Conservation (phyloP, 2,888 invertebrate species). For the Chrysolina haemoptera region DNA sequence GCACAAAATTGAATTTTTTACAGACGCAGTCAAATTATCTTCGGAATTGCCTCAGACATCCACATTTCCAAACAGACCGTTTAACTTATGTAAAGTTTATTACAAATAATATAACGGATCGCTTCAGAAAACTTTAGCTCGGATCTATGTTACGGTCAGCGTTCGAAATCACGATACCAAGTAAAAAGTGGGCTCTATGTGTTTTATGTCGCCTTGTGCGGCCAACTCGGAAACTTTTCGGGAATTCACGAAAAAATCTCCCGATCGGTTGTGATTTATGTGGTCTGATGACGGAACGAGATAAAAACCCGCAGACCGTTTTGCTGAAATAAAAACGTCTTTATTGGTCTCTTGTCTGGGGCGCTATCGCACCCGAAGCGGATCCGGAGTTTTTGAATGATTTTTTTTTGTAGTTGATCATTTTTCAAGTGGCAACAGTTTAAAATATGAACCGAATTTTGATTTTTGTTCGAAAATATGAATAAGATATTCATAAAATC, state of each 20-base stretch:
- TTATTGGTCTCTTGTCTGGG: slow-evolving; percentile 33
- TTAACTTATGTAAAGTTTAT: slow-evolving; percentile 56
- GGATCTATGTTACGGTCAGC: slow-evolving; percentile 61
- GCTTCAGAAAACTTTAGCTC: slow-evolving; percentile 51
- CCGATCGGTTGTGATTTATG: slow-evolving; percentile 54
- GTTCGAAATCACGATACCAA: slow-evolving; percentile 54
- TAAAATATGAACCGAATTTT: too few relatives aligned
- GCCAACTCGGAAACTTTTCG: slow-evolving; percentile 58
- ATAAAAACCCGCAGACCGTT: slow-evolving; percentile 31
- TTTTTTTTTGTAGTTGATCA: too few relatives aligned
- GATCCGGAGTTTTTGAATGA: neutral
- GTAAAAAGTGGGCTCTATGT: slow-evolving; percentile 48
- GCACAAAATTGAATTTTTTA: slow-evolving; percentile 29
- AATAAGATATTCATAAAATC: too few relatives aligned
- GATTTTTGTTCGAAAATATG: too few relatives aligned
- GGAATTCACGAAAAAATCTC: slow-evolving; percentile 57
- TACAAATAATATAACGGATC: slow-evolving; percentile 55
- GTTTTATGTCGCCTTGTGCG: slow-evolving; percentile 57
- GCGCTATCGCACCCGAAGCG: slow-evolving; percentile 3
- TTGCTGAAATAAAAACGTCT: slow-evolving; percentile 33
- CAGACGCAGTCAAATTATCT: slow-evolving; percentile 36
- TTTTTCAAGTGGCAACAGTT: too few relatives aligned
- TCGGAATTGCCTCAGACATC: slow-evolving; percentile 36
- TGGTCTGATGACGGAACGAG: slow-evolving; percentile 43
- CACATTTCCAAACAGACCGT: slow-evolving; percentile 46